These are phyloP conservation scores for Lipophrys pholis DNA, from an alignment of 2,113 vertebrate species.

Conservation along the genomic window DNA sequence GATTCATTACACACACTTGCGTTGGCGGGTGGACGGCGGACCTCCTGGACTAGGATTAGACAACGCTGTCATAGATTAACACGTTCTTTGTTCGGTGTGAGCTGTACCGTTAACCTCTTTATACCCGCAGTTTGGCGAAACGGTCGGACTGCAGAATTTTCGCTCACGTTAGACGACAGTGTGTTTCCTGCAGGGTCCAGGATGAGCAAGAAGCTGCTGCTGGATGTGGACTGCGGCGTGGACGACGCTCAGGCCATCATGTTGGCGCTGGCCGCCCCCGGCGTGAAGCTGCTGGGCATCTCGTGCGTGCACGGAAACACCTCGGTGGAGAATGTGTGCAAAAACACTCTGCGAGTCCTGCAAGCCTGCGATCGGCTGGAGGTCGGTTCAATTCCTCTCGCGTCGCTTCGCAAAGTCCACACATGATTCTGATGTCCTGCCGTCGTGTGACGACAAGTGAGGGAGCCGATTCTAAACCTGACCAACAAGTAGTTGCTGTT, in stretches of 20 bases:
- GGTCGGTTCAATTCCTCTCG: slow-evolving; percentile 50
- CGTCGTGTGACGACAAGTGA: slow-evolving; percentile 17
- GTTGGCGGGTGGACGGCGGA: no score
- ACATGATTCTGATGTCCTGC: background rate
- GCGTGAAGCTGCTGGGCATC: slow-evolving; percentile 79
- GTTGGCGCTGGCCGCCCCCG: slow-evolving; percentile 79
- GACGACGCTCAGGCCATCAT: slow-evolving; percentile 86
- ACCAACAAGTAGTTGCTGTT: slow-evolving; percentile 26
- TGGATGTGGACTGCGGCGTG: slow-evolving; percentile 84
- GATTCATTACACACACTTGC: no score
- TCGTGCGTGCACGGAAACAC: slow-evolving; percentile 85
- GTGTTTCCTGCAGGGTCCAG: slow-evolving; percentile 36
- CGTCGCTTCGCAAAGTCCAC: background rate
- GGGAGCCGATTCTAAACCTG: background rate
- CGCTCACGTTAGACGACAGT: background rate
- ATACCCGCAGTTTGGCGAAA: no score
- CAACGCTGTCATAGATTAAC: no score
- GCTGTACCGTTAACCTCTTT: no score
- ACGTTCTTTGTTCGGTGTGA: no score
- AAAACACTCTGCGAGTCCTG: slow-evolving; percentile 81
- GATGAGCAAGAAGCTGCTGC: slow-evolving; percentile 78
- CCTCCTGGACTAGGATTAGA: no score
- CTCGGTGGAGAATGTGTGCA: slow-evolving; percentile 83
- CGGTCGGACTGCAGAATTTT: no score
- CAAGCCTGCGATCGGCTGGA: slow-evolving; percentile 74